phyloP scores from a whole-genome alignment of 2,797 vertebrate genomes.

The Sebastes vulpes region DNA sequence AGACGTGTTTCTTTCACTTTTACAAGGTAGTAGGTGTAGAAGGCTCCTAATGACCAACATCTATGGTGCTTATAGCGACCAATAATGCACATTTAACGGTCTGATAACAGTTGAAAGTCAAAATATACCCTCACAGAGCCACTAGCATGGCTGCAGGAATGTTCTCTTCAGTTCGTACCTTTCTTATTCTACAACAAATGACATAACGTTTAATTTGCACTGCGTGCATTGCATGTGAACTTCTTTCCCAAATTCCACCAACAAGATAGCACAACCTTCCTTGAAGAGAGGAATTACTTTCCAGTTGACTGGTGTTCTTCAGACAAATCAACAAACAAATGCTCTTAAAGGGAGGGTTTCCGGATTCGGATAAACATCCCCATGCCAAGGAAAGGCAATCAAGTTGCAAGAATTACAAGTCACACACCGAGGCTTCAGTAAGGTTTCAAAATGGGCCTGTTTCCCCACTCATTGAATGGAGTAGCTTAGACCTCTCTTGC shows the following conservation, averaged over 20 bases:
- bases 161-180: background rate
- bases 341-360: background rate
- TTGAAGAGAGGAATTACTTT: background rate
- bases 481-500: slow-evolving; percentile 28
- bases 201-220: background rate
- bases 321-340: slow-evolving; percentile 24
- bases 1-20: too few species aligned
- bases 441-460: slow-evolving; percentile 20
- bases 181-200: background rate
- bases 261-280: background rate
- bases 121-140: background rate
- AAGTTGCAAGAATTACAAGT: slow-evolving; percentile 13
- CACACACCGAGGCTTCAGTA: background rate
- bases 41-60: too few species aligned
- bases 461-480: slow-evolving; percentile 23
- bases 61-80: too few species aligned
- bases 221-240: background rate
- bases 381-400: background rate
- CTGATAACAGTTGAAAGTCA: too few species aligned
- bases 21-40: too few species aligned
- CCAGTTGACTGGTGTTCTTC: slow-evolving; percentile 9
- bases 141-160: background rate
- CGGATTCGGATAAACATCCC: background rate
- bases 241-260: background rate
- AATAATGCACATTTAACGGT: too few species aligned